Evolutionary conservation across 2,888 invertebrate genomes (phyloP), one percentile per base, ranked within the genome.

Genomic region (Agapostemon virescens): DNA sequence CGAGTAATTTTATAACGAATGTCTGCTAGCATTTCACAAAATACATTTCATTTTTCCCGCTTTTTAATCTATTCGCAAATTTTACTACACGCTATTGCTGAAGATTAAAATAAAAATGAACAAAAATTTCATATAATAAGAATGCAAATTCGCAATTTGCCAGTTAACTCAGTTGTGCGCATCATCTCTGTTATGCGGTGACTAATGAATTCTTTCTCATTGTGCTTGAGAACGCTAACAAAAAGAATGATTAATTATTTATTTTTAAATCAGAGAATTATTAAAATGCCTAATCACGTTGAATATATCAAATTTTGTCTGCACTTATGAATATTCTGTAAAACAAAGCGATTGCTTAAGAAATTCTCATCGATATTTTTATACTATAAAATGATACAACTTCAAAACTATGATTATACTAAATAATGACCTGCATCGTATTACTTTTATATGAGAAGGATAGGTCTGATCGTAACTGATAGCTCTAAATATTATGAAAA

Each of bases 151-250:
- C 23, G 38, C 36, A 63, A 33, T 64, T 64, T 23, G 38, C 36
- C 63, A 63, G n/a, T n/a, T 63, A 63, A 63, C 33, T 63, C n/a
- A 36, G 11, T 63, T 20, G 1, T 36, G 15, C 63, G n/a, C 36
- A 63, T 36, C 63, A n/a, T 36, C 63, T 63, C 63, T 63, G 58
- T 58, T 58, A 58, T 58, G 58, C 30, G 30, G 17, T 30, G 30
- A 17, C 30, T 58, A 58, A 58, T 58, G 20, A 58, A 58, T 33
- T 58, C 17, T 58, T 30, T 20, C 7, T 58, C 20, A 58, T 30
- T 58, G 0, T n/a, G 61, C n/a, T 33, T 30, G 1, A 61, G 61
- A 33, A 36, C n/a, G 33, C 61, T 33, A 33, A 63, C n/a, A 63
- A 61, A 61, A 36, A n/a, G 20, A 20, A 20, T 64, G 13, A 64